A percentile compares a stretch with the other conserved stretches of the same genome.
Conservation (phyloP, 1,140 invertebrate species). For the Agrypnia vestita region DNA sequence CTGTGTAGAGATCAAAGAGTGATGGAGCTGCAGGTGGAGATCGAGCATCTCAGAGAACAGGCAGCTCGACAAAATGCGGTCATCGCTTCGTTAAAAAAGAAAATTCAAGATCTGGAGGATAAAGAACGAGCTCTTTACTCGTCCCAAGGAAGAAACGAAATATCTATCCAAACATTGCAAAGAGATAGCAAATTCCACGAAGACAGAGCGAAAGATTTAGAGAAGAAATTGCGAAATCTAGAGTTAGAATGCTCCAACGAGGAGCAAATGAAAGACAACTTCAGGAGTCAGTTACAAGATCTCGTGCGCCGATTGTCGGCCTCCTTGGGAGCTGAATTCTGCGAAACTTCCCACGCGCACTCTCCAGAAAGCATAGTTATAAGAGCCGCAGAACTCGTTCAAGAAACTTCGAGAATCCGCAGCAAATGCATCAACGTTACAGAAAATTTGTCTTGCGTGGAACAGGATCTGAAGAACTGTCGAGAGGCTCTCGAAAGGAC, state of each 20-base stretch:
- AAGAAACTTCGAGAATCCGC: slow-evolving; percentile 76
- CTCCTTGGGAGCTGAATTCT: slow-evolving; percentile 79
- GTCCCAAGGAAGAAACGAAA: slow-evolving; percentile 78
- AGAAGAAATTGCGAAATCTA: slow-evolving; percentile 80
- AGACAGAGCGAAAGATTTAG: slow-evolving; percentile 83
- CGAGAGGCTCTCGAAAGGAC: slow-evolving; percentile 78
- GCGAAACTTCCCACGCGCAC: slow-evolving; percentile 75
- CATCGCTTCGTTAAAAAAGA: slow-evolving; percentile 83
- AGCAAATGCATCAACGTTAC: slow-evolving; percentile 75
- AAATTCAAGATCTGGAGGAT: slow-evolving; percentile 85
- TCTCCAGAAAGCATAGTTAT: slow-evolving; percentile 80
- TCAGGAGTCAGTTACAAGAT: slow-evolving; percentile 79
- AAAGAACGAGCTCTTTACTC: slow-evolving; percentile 79
- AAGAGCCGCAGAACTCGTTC: slow-evolving; percentile 82
- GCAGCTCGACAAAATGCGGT: slow-evolving; percentile 85
- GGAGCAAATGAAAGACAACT: slow-evolving; percentile 79
- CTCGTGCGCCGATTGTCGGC: slow-evolving; percentile 79
- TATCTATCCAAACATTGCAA: slow-evolving; percentile 81
- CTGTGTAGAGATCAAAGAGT: slow-evolving; percentile 78
- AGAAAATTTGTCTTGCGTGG: slow-evolving; percentile 76
- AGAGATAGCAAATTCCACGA: slow-evolving; percentile 83
- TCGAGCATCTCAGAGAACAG: slow-evolving; percentile 84
- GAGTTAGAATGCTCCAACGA: slow-evolving; percentile 81
- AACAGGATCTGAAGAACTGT: slow-evolving; percentile 79
- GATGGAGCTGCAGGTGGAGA: slow-evolving; percentile 79